Evolutionary conservation across 2,888 invertebrate species (phyloP).

Genomic region (Zhuqinia jingwanae): DNA sequence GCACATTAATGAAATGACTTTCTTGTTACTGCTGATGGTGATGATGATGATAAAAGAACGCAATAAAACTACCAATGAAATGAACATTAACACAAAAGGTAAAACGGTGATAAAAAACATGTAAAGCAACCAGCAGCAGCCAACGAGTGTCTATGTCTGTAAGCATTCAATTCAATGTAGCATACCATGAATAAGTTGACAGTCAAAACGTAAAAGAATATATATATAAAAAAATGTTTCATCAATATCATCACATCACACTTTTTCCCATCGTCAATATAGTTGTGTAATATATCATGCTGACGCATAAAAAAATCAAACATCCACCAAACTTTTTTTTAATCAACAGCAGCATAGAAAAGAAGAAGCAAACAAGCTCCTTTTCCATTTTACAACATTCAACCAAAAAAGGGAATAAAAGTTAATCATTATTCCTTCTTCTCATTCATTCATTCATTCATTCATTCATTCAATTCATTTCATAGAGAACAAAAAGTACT

Average conservation of each 20-base stretch:
- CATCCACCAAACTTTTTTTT: constrained; percentile 1
- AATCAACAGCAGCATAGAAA: constrained; percentile 20
- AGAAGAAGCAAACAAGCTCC: constrained; percentile 17
- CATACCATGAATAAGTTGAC: background rate
- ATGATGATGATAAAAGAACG: background rate
- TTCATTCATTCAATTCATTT: constrained; percentile 21
- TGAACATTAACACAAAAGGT: background rate
- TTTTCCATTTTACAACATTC: background rate
- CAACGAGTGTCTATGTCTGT: background rate
- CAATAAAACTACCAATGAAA: background rate
- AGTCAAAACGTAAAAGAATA: background rate
- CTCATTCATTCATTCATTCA: constrained; percentile 19
- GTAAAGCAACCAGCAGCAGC: background rate
- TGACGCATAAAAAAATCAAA: too few species aligned
- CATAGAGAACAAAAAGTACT: background rate
- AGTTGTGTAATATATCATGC: constrained; percentile 12
- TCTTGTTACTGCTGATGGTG: too few species aligned
- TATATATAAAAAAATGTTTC: constrained; percentile 19
- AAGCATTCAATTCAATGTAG: background rate
- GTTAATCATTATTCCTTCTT: background rate
- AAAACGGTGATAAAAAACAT: background rate
- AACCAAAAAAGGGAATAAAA: constrained; percentile 1
- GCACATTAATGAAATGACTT: too few species aligned
- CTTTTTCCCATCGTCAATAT: background rate
- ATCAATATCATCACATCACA: constrained; percentile 2